Evolutionary conservation across 2,797 vertebrate genomes (phyloP), one percentile per base, ranked within the genome.

Genomic region (Pseudomugil tenellus): DNA sequence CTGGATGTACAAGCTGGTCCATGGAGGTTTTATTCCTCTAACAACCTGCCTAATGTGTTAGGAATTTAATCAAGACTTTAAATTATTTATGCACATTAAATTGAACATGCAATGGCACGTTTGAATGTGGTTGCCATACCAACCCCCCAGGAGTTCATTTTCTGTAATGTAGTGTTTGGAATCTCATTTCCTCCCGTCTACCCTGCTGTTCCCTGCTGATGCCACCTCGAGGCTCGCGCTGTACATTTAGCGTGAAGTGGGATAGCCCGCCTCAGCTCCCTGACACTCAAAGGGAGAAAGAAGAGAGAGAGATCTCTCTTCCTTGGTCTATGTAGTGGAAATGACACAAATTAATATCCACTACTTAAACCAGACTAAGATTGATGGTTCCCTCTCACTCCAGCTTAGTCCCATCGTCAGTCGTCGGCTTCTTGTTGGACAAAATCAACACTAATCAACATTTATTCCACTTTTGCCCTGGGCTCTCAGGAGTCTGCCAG

Each of bases 341-440:
- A 98, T 97, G 97, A 98, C 97, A 98, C 96, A 98, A 98, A 99
- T 99, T 97, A 98, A 99, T 99, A 99, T 97, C 96, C 96, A 96
- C 96, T 96, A 96, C 96, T 98, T 98, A 98, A 98, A 99, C 94
- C 96, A 98, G 97, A 98, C 95, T 95, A 96, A 98, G 97, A 99
- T 98, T 97, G 97, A 99, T 99, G 97, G 96, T 94, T 94, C 94
- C 94, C 96, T 96, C 96, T 98, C 96, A 95, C 95, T 92, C 94
- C 95, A 94, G 96, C 95, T 99, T 97, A 98, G 96, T 95, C 94
- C 94, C 94, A 95, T 96, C 97, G 97, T 97, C 97, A 98, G 95
- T 97, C 91, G 95, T 94, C 94, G 94, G 94, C 94, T 95, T 95
- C 95, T 96, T 92, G 94, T 96, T 89, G 95, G 95, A 96, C 96